These are phyloP conservation scores for Alouatta palliata DNA, from an alignment of 2,113 vertebrate genomes.

Conservation along the genomic window DNA sequence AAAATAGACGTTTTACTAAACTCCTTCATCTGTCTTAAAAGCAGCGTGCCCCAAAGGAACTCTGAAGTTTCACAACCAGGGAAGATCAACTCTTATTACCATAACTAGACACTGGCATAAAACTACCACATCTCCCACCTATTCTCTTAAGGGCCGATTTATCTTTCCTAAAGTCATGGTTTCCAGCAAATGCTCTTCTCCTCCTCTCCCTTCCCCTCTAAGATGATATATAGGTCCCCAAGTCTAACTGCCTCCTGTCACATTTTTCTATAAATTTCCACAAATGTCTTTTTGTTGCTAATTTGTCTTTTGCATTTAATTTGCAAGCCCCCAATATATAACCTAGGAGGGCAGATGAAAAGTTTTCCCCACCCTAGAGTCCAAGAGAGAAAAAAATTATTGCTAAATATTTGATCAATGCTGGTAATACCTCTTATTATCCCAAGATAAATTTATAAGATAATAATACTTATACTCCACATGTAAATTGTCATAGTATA, in stretches of 20 bases:
- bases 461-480: background rate
- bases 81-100: background rate
- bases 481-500: too few species aligned
- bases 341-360: background rate
- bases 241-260: background rate
- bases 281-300: background rate
- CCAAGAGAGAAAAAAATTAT: background rate
- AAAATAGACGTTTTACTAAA: background rate
- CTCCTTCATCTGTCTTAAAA: background rate
- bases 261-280: background rate
- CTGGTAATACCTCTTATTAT: background rate
- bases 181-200: background rate
- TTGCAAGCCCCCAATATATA: background rate
- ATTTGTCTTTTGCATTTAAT: background rate
- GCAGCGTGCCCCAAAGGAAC: background rate
- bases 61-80: background rate
- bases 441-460: background rate
- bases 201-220: background rate
- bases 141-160: background rate
- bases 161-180: background rate
- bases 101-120: background rate
- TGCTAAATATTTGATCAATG: background rate
- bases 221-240: background rate
- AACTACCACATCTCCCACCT: background rate
- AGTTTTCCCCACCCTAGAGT: background rate